Conservation (phyloP, 2,888 invertebrate genomes). For the Lochmaea crataegi region DNA sequence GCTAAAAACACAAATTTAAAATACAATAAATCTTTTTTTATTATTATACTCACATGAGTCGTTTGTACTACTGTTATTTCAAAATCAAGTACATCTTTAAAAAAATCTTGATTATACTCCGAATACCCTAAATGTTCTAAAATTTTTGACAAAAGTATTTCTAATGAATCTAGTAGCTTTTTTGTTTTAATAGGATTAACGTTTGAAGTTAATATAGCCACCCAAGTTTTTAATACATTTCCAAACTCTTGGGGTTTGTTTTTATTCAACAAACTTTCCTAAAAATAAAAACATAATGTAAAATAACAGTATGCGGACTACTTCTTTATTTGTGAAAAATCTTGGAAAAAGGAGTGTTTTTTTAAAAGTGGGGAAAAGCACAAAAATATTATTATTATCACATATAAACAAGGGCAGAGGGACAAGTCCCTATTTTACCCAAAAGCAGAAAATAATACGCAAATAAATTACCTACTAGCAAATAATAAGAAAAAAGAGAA, state of each 20-base stretch:
- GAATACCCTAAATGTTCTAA: conserved; percentile 45
- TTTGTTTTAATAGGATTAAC: conserved; percentile 58
- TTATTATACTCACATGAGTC: conserved; percentile 53
- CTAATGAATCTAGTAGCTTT: conserved; percentile 53
- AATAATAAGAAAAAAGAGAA: no score
- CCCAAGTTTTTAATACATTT: conserved; percentile 55
- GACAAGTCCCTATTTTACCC: no score
- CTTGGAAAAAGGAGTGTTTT: no score
- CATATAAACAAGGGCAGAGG: no score
- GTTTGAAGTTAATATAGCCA: conserved; percentile 54
- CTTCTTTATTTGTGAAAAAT: background rate
- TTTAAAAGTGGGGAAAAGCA: no score
- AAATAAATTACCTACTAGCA: no score
- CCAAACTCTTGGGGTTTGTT: conserved; percentile 41
- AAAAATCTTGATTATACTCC: conserved; percentile 46
- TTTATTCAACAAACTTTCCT: conserved; percentile 43
- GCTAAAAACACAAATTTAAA: conserved; percentile 51
- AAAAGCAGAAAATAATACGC: no score
- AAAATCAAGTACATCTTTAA: conserved; percentile 54
- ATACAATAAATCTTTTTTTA: background rate
- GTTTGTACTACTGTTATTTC: conserved; percentile 56
- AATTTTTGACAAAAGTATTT: conserved; percentile 53
- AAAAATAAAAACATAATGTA: conserved; percentile 33
- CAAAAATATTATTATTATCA: no score
- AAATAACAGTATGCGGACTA: background rate